Conservation (phyloP, 30 jellyfish, hydroid and myxozoan species). For the Morbakka virulenta region DNA sequence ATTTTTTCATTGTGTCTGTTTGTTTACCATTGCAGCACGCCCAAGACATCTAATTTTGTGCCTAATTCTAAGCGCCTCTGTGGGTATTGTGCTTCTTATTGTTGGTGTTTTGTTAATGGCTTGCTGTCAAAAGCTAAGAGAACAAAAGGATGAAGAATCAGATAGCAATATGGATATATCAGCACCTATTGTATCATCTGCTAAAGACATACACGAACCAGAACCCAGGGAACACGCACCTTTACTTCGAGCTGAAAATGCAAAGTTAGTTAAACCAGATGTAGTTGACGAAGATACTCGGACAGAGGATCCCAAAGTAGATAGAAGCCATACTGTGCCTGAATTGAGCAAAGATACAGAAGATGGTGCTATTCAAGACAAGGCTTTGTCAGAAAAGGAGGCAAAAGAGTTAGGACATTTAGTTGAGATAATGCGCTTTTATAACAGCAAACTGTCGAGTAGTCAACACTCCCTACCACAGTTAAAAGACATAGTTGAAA, state of each 20-base stretch:
- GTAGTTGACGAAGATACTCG: constrained; percentile 72
- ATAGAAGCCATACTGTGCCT: neutral
- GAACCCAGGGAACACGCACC: constrained; percentile 2
- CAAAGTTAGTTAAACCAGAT: constrained; percentile 20
- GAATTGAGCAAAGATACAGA: neutral
- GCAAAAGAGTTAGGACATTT: constrained; percentile 69
- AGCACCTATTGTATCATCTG: constrained; percentile 40
- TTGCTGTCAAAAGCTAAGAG: constrained; percentile 40
- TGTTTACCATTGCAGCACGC: too few relatives aligned
- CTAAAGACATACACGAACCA: constrained; percentile 1
- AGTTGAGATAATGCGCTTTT: constrained; percentile 69
- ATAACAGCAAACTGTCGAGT: constrained; percentile 39
- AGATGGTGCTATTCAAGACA: constrained; percentile 13
- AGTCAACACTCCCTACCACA: neutral
- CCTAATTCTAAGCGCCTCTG: constrained; percentile 57
- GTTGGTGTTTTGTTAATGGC: constrained; percentile 54
- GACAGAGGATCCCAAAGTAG: too few relatives aligned
- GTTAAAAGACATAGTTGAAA: neutral
- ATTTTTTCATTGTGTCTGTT: too few relatives aligned
- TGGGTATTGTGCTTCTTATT: constrained; percentile 64
- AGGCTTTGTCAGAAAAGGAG: constrained; percentile 63
- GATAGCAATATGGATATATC: constrained; percentile 52
- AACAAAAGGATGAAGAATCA: constrained; percentile 16
- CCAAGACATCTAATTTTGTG: constrained; percentile 66
- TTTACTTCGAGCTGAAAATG: neutral